Base-by-base conservation (phyloP, 2,797 vertebrate genomes). In the Argentina silus region DNA sequence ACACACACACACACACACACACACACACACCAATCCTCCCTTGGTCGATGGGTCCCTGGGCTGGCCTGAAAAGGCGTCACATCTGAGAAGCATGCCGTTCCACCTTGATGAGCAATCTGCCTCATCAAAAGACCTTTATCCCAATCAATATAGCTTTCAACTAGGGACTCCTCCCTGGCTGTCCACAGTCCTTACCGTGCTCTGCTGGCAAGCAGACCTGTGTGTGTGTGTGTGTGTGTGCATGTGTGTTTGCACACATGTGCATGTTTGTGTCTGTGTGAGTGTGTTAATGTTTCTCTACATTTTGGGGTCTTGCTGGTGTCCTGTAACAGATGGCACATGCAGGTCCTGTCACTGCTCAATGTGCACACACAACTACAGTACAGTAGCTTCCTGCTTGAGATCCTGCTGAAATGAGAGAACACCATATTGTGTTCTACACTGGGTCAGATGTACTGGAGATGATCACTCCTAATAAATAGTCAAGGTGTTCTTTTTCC, bases 81-180 rank as follows among this genome's bases (percentile, higher is more conserved):
- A 90, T 91, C 86, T 87, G 85, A 91, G 88, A 86, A 74, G 85
- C 92, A 93, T 93, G 92, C 91, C 83, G 82, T 91, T 93, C 88
- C 91, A 90, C 90, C 87, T 90, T 91, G 83, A 93, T 92, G 92
- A 92, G 86, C 92, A 93, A 93, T 93, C 91, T 91, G 85, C 88
- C 89, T 91, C 90, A 92, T 93, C 93, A 91, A 91, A 93, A 89
- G 87, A 86, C 90, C 84, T 92, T 93, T 92, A 92, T 92, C 76
- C 89, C 83, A 87, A 93, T 94, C 93, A 92, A 93, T 94, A 92
- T 64, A 71, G 80, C 84, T 91, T 90, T 91, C 65, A 81, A 83
- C 85, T 77, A 74, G 88, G 88, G 87, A 91, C 81, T 62, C 78
- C 79, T 74, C 77, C 57, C 74, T 36, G 75, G 80, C 75, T 56